Evolutionary conservation across 2,888 invertebrate species (phyloP).

Genomic region (Heliconius sara): DNA sequence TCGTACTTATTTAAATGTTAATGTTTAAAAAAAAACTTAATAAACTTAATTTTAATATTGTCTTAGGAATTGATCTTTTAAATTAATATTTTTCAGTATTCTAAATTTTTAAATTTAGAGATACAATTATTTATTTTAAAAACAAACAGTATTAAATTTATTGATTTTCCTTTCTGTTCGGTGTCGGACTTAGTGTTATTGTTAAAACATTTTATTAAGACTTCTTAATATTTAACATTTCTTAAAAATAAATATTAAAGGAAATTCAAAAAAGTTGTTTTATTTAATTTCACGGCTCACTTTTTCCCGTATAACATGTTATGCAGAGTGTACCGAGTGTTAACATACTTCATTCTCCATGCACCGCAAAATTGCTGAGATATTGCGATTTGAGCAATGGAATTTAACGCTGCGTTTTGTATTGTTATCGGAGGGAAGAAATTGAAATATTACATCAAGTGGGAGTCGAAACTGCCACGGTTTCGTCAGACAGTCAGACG

Average conservation of each 20-base stretch:
- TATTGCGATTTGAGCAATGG: too few species aligned
- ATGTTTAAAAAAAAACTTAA: neutral
- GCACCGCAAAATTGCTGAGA: too few species aligned
- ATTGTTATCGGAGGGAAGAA: too few species aligned
- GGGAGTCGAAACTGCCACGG: too few species aligned
- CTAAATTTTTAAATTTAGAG: neutral
- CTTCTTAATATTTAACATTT: neutral
- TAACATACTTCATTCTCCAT: too few species aligned
- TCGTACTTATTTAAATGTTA: neutral
- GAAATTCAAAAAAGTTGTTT: neutral
- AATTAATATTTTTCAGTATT: slow-evolving; percentile 5
- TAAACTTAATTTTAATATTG: neutral
- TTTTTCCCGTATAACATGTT: too few species aligned
- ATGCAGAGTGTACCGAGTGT: too few species aligned
- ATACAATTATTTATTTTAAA: neutral
- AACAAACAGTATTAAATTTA: too few species aligned
- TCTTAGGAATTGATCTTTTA: neutral
- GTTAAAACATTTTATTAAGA: neutral
- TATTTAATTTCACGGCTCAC: neutral
- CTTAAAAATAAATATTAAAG: neutral
- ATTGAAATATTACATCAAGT: too few species aligned
- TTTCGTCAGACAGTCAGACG: too few species aligned
- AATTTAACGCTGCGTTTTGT: too few species aligned
- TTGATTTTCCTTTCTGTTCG: neutral
- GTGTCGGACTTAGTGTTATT: neutral